Conservation (phyloP, 1,140 invertebrate species). For the Pseudomyrmex concolor region DNA sequence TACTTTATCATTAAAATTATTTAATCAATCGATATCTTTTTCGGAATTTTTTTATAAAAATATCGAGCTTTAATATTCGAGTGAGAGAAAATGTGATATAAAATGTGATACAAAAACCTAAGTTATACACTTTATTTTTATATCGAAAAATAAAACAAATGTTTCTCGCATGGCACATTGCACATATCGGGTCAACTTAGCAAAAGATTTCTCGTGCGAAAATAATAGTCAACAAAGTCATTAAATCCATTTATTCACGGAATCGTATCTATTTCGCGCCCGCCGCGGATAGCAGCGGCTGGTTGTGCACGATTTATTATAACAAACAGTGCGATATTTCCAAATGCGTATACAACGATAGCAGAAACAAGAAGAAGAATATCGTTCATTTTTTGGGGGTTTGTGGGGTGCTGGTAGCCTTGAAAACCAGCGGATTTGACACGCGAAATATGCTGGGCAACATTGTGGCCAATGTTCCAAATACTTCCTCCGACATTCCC, state of each 20-base stretch:
- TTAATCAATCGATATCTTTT: not conserved
- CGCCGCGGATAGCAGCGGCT: constrained; percentile 19
- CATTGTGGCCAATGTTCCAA: constrained; percentile 93
- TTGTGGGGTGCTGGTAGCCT: constrained; percentile 83
- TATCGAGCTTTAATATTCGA: no score
- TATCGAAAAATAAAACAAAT: no score
- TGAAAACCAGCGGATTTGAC: constrained; percentile 93
- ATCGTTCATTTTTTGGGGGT: constrained; percentile 82
- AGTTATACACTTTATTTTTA: not conserved
- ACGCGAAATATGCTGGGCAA: constrained; percentile 95
- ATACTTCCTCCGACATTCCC: constrained; percentile 94
- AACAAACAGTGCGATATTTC: constrained; percentile 69
- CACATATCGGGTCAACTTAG: not conserved
- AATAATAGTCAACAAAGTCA: constrained; percentile 65
- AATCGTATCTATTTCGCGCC: constrained; percentile 55
- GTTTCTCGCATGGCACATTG: not conserved
- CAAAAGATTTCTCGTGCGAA: constrained; percentile 47
- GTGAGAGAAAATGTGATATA: no score
- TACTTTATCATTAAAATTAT: no score
- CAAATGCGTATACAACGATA: constrained; percentile 28
- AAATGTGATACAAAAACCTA: no score
- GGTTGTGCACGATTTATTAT: constrained; percentile 38
- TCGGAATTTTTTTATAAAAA: not conserved
- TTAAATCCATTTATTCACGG: constrained; percentile 67
- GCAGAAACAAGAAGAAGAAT: constrained; percentile 21